phyloP scores from a whole-genome alignment of 2,888 invertebrate genomes.

The Helicoverpa assulta region DNA sequence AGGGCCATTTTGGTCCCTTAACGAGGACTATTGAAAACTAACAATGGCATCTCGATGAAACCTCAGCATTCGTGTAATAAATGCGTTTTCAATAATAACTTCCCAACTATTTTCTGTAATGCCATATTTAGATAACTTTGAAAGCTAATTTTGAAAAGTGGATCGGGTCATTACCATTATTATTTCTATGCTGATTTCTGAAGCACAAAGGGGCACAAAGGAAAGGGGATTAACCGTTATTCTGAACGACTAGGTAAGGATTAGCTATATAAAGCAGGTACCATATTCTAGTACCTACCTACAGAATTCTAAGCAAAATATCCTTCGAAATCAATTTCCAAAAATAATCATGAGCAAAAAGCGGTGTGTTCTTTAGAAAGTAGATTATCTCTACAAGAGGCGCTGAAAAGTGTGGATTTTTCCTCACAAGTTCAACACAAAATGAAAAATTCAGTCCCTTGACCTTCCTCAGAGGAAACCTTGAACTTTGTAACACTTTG shows the following conservation, averaged over 20 bases:
- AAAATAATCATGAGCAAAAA: background rate
- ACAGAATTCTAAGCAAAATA: background rate
- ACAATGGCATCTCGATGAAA: constrained; percentile 84
- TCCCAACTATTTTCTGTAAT: constrained; percentile 41
- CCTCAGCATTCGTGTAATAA: constrained; percentile 75
- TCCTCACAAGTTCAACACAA: constrained; percentile 26
- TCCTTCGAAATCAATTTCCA: background rate
- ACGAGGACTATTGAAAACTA: constrained; percentile 85
- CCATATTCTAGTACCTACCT: background rate
- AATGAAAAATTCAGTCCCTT: constrained; percentile 38
- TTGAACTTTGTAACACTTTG: background rate
- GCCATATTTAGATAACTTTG: constrained; percentile 50
- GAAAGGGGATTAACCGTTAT: constrained; percentile 3
- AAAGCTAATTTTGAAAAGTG: constrained; percentile 44
- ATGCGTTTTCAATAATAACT: constrained; percentile 68
- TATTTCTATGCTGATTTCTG: constrained; percentile 47
- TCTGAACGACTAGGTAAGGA: background rate
- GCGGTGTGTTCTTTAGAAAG: constrained; percentile 2
- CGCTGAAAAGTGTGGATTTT: constrained; percentile 11
- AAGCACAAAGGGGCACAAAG: background rate
- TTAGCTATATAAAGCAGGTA: background rate
- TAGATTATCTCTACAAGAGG: constrained; percentile 5
- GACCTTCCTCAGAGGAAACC: constrained; percentile 12
- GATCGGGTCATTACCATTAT: constrained; percentile 42
- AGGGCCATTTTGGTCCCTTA: constrained; percentile 82